These are phyloP conservation scores for Arnoldichthys spilopterus DNA, from an alignment of 2,797 vertebrate species.

Conservation along the genomic window DNA sequence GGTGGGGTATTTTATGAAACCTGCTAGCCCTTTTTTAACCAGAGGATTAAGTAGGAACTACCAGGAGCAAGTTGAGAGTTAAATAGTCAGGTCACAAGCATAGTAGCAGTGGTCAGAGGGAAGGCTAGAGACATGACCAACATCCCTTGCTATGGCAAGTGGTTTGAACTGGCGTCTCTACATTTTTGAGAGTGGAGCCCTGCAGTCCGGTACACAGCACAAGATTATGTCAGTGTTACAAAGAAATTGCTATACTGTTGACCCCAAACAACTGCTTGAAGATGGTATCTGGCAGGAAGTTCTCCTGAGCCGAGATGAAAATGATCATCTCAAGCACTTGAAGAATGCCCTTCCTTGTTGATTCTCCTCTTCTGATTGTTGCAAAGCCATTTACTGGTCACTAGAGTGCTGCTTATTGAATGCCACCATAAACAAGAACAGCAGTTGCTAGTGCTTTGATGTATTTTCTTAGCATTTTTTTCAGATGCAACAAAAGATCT, in stretches of 20 bases:
- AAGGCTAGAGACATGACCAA: not conserved
- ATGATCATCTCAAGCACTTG: conserved; percentile 29
- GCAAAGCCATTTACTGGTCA: conserved; percentile 45
- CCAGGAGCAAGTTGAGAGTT: not conserved
- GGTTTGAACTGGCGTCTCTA: not conserved
- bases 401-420: not conserved
- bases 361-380: not conserved
- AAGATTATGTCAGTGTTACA: conserved; percentile 15
- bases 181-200: not conserved
- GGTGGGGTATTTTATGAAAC: not conserved
- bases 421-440: not conserved
- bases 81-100: not conserved
- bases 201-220: not conserved
- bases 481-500: not conserved
- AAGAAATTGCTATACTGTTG: conserved; percentile 31
- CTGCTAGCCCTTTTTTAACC: not conserved
- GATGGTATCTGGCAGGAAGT: conserved; percentile 35
- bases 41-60: not conserved
- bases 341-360: conserved; percentile 29
- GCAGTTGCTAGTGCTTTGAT: not conserved
- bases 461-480: not conserved
- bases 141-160: not conserved
- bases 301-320: conserved; percentile 34
- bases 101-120: not conserved
- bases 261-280: conserved; percentile 35